Base-by-base conservation (phyloP, 2,888 invertebrate species). In the Andrena bucephala region DNA sequence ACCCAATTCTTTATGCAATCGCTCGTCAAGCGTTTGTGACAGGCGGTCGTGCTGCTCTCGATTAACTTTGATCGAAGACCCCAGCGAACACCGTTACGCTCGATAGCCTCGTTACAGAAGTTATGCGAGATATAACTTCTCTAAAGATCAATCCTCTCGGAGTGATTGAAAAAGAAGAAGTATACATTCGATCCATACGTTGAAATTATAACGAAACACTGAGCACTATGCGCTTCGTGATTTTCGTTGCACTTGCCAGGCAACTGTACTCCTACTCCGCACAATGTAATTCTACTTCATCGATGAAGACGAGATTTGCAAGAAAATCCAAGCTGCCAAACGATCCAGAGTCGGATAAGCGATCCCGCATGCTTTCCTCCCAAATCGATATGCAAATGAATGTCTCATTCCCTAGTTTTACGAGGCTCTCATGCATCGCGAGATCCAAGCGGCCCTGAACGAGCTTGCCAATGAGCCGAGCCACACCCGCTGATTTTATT, bases 401-500 rank as follows among this genome's bases (percentile, higher is more conserved):
- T 57, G 48, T 42, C 72, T 60, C 42, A 77, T 70, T 78, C 72
- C 69, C 67, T 63, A 76, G 69, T 71, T 87, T 86, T 84, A 84
- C 74, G 84, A 86, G 76, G n/a, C 24, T 70, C 73, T 81, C 79
- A 76, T 73, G 77, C 75, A 68, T 73, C 83, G 42, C 69, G 66
- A 81, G 78, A 86, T 75, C 50, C 65, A 31, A 80, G 52, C 60
- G 77, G 52, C 62, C 59, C 78, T 81, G 77, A 85, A 87, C 80
- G 83, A 79, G 86, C 62, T 67, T 77, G 77, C 83, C 81, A 87
- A 84, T 80, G 79, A 88, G 76, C 42, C 78, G 74, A 79, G 84
- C 88, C 89, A 85, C 88, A 85, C 89, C 88, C 86, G 90, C 83
- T 83, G 86, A 88, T 87, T 89, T 88, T 87, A 89, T 89, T 86